Evolutionary conservation across 2,797 vertebrate genomes (phyloP).

Genomic region (Acanthiza pusilla): DNA sequence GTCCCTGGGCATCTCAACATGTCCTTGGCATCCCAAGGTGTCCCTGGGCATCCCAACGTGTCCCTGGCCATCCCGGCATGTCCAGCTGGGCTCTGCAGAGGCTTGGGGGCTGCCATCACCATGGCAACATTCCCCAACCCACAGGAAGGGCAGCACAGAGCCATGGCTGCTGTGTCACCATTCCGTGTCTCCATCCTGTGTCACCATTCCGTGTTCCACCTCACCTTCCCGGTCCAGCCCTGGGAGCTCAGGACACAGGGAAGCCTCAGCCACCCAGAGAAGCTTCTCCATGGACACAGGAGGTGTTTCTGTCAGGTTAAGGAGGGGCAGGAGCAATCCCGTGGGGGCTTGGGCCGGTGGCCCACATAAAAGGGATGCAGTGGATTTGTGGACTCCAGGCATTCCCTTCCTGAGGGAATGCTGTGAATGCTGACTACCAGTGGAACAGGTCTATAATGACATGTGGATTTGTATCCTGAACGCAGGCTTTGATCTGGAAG

Average conservation of each 20-base stretch:
- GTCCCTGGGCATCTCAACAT: too few relatives aligned
- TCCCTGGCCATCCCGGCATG: not conserved
- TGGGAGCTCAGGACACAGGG: not conserved
- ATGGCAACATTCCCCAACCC: conserved; percentile 41
- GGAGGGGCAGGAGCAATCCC: not conserved
- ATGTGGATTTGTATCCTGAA: not conserved
- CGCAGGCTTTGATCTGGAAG: not conserved
- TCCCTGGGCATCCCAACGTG: not conserved
- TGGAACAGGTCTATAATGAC: not conserved
- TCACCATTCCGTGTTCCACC: not conserved
- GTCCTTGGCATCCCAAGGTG: too few relatives aligned
- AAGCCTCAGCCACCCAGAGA: not conserved
- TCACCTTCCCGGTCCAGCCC: not conserved
- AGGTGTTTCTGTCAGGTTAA: not conserved
- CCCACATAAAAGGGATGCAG: not conserved
- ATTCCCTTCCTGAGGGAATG: not conserved
- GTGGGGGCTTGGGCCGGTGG: not conserved
- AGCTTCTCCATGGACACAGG: not conserved
- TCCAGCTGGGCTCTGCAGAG: not conserved
- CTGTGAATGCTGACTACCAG: not conserved
- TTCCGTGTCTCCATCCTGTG: not conserved
- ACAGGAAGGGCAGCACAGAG: not conserved
- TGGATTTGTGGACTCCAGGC: not conserved
- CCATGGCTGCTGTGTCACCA: not conserved
- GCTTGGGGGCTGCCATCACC: conserved; percentile 57